Base-by-base conservation (phyloP, 1,140 invertebrate genomes). In the Nymphalis io region DNA sequence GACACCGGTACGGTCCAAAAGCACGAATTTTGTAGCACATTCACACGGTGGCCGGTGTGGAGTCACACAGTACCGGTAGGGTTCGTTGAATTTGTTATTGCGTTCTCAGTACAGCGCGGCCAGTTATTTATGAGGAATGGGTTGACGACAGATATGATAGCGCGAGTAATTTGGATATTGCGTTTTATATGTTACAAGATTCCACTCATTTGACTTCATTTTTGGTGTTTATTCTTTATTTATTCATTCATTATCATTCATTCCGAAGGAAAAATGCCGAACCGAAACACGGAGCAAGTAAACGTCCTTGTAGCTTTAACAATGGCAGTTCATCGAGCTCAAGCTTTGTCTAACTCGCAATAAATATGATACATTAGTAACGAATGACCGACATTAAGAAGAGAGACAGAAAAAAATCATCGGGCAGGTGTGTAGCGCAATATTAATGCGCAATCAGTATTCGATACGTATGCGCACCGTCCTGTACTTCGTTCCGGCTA, bases 61-160 rank as follows among this genome's bases (percentile, higher is more conserved):
- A 87, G 82, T 88, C 85, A 83, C 84, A 88, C 87, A 86, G 81
- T 90, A 89, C 87, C 86, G 86, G 89, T 91, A 89, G 88, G 84
- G 89, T 91, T 91, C 89, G 89, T 91, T 91, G 89, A 90, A 90
- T 89, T 89, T 88, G 83, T 91, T 91, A 91, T 91, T 84, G 81
- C 89, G 79, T 91, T 91, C 89, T 89, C 82, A 80, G 87, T 88
- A 90, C 75, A 74, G 76, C 75, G 75, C 79, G 79, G 78, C 80
- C 87, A 86, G 85, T 89, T 89, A 88, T 87, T 88, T 83, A 83
- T 83, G 85, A 83, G 82, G 84, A 85, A 90, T 86, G 86, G 77
- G 78, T 79, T 81, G 82, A 82, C 84, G 85, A 89, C 83, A 84
- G 79, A 84, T 82, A 79, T 82, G 79, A 80, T 80, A 76, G 75